Evolutionary conservation across 2,113 vertebrate genomes (phyloP), one percentile per base, ranked within the genome.

Genomic region (Saccopteryx bilineata): DNA sequence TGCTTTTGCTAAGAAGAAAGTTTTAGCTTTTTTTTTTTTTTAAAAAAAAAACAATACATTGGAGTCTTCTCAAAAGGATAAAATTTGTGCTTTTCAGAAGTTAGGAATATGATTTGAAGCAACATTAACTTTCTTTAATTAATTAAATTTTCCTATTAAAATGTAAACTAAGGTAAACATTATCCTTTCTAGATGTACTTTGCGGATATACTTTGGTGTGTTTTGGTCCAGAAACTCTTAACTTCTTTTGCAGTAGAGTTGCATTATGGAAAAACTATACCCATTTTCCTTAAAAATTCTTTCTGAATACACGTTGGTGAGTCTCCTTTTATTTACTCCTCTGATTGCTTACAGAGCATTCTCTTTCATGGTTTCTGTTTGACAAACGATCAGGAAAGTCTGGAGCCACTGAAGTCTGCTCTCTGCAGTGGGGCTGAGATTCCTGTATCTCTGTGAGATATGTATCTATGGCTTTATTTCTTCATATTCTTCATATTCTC

Each of bases 1-100:
- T 97, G 93, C 79, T 97, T 97, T 96, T 97, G 86, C 28, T 81
- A 24, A 95, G 78, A 93, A 56, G 95, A 74, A 96, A 90, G 92
- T 95, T 98, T 87, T 90, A 94, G 28, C 82, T 1, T 92, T 66
- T 48, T 68, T 80, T 56, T 74, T 60, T 80, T 56, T 87, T 96
- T 97, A 84, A 48, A 31, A 92, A 76, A 84, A 48, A 31, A 92
- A 76, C 56, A 94, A 2, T 86, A 78, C 90, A 92, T 96, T 95
- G 63, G 80, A 87, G 54, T 96, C 52, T 76, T 93, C 66, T 39
- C 33, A 14, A 93, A 92, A 52, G 56, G 28, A 60, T 79, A 97
- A 96, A 90, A 92, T 96, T 85, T 90, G 39, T 80, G 48, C 88
- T 97, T 97, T 82, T 72, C n/a, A 60, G 21, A 71, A 97, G 90